Evolutionary conservation across 53 echinoderm and acorn worm genomes (phyloP).

Genomic region (Astropecten irregularis): DNA sequence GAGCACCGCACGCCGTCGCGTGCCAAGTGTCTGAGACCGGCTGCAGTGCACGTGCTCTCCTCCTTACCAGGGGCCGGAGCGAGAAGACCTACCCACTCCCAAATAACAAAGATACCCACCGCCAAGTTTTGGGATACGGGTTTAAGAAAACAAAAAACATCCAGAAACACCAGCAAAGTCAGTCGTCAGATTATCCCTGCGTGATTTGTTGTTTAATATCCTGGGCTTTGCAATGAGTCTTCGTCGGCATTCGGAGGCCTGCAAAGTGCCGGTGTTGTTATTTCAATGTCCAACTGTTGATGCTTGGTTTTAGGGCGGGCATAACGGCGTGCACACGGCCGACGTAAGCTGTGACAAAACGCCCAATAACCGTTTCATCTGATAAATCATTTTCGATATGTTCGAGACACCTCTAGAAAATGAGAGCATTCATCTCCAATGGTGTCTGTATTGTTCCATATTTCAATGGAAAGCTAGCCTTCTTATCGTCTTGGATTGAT

Average conservation of each 20-base stretch:
- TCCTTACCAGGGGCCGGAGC: neutral
- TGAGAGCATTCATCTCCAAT: slow-evolving; percentile 1
- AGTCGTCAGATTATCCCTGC: slow-evolving; percentile 17
- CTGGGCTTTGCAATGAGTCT: neutral
- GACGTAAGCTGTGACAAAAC: slow-evolving; percentile 13
- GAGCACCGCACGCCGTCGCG: slow-evolving; percentile 8
- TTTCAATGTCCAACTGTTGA: neutral
- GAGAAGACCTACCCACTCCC: neutral
- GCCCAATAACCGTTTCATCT: slow-evolving; percentile 24
- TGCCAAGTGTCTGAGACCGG: slow-evolving; percentile 13
- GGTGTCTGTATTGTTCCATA: slow-evolving; percentile 7
- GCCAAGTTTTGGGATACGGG: neutral
- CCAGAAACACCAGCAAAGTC: slow-evolving; percentile 36
- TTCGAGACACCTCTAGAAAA: slow-evolving; percentile 35
- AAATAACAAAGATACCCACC: neutral
- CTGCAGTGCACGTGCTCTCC: neutral
- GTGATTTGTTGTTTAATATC: neutral
- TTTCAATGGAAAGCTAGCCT: neutral
- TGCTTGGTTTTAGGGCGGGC: neutral
- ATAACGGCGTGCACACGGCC: slow-evolving; percentile 31
- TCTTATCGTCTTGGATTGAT: slow-evolving; percentile 14
- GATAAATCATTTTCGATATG: slow-evolving; percentile 16
- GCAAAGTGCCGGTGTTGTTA: slow-evolving; percentile 29
- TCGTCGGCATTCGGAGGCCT: slow-evolving; percentile 22
- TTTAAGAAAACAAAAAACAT: too few species aligned